Conservation (phyloP, 64 coral and sea anemone genomes). For the Stichodactyla mertensii region DNA sequence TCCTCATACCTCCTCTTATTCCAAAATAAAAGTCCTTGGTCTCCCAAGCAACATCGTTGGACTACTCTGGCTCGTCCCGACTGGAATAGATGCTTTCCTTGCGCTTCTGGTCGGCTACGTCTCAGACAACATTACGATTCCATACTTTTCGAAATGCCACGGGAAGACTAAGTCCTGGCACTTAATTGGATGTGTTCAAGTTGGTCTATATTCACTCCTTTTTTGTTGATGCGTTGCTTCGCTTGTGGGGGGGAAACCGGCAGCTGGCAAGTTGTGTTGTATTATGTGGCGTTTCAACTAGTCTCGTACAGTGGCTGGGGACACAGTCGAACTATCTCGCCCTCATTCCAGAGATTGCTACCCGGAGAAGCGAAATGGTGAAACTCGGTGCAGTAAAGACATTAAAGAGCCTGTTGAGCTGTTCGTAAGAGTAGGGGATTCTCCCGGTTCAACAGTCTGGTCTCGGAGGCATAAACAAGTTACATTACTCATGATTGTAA, state of each 20-base stretch:
- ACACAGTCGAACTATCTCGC: constrained; percentile 4
- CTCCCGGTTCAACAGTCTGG: no score
- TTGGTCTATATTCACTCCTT: neutral
- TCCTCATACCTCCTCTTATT: neutral
- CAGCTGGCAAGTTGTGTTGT: neutral
- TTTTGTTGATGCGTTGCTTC: constrained; percentile 9
- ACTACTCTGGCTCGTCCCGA: neutral
- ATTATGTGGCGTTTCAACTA: neutral
- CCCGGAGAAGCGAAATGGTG: neutral
- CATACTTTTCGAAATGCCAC: neutral
- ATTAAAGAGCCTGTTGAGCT: no score
- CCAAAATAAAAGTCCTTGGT: constrained; percentile 20
- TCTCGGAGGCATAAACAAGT: no score
- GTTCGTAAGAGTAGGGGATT: no score
- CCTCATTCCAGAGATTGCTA: constrained; percentile 9
- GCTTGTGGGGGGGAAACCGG: neutral
- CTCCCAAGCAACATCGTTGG: constrained; percentile 10
- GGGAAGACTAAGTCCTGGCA: constrained; percentile 20
- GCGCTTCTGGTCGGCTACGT: constrained; percentile 1
- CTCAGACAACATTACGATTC: neutral
- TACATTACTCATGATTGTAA: no score
- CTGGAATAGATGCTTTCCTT: neutral
- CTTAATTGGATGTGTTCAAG: constrained; percentile 4
- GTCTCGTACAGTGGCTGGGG: neutral
- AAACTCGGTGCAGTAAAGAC: constrained; percentile 3